phyloP scores from a whole-genome alignment of 1,140 invertebrate species.

The Kradibia gibbosae region DNA sequence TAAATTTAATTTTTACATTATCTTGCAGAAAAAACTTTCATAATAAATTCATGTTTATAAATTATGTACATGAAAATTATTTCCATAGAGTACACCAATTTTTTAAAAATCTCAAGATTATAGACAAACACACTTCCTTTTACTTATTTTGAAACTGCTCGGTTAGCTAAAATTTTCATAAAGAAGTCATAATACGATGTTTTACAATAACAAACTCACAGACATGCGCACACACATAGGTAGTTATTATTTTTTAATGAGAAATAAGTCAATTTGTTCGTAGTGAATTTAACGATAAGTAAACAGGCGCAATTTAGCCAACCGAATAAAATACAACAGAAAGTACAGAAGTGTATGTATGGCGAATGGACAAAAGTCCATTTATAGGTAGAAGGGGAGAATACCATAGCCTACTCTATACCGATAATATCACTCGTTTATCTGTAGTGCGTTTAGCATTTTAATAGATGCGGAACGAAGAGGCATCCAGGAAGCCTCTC shows the following conservation, averaged over 20 bases:
- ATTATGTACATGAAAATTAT: too few species aligned
- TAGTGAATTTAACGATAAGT: background rate
- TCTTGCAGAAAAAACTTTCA: too few species aligned
- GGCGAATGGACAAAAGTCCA: background rate
- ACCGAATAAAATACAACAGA: background rate
- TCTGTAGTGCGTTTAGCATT: conserved; percentile 46
- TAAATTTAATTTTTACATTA: too few species aligned
- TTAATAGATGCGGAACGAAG: conserved; percentile 29
- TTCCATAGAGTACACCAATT: too few species aligned
- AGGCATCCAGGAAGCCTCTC: conserved; percentile 15
- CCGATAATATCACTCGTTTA: conserved; percentile 44
- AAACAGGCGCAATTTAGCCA: background rate
- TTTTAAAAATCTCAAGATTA: too few species aligned
- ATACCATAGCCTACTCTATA: background rate
- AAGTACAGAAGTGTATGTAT: conserved; percentile 11
- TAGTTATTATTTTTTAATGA: conserved; percentile 3
- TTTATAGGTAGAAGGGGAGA: background rate
- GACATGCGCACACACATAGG: background rate
- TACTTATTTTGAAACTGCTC: too few species aligned
- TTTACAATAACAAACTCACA: background rate
- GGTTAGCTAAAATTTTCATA: conserved; percentile 2
- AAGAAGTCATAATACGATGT: background rate
- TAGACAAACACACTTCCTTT: too few species aligned
- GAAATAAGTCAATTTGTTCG: conserved; percentile 32
- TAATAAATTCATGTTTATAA: too few species aligned